These are phyloP conservation scores for Papilio aristodemus DNA, from an alignment of 1,140 invertebrate species.

Conservation along the genomic window DNA sequence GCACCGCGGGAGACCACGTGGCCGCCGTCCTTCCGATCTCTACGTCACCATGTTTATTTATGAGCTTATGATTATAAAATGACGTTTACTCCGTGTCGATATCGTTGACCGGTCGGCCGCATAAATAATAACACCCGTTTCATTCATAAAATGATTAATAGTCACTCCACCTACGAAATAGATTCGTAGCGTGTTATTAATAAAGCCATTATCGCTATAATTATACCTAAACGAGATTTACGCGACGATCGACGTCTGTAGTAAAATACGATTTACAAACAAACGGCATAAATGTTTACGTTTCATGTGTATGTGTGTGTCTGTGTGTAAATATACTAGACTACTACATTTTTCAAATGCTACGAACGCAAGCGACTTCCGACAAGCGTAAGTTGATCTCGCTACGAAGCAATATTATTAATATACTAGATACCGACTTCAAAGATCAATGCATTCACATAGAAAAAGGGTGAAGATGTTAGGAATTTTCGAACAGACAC, in stretches of 20 bases:
- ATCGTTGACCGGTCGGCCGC: slow-evolving; percentile 68
- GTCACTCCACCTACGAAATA: slow-evolving; percentile 71
- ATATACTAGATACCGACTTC: neutral
- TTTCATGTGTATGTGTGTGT: slow-evolving; percentile 36
- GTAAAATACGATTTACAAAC: slow-evolving; percentile 68
- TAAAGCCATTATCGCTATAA: slow-evolving; percentile 74
- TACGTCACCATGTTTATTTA: slow-evolving; percentile 76
- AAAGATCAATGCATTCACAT: neutral
- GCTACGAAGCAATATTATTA: neutral
- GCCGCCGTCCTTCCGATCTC: slow-evolving; percentile 56
- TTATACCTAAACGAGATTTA: slow-evolving; percentile 75
- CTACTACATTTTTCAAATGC: slow-evolving; percentile 3
- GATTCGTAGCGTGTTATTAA: slow-evolving; percentile 73
- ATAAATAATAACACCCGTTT: slow-evolving; percentile 70
- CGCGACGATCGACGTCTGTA: slow-evolving; percentile 63
- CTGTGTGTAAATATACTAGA: slow-evolving; percentile 4
- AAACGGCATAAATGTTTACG: slow-evolving; percentile 41
- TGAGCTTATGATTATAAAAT: slow-evolving; percentile 78
- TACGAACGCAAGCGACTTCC: slow-evolving; percentile 7
- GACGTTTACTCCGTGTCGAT: slow-evolving; percentile 74
- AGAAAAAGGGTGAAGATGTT: too few relatives aligned
- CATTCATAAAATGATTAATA: slow-evolving; percentile 75
- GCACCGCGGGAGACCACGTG: slow-evolving; percentile 56
- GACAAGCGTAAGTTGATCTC: neutral
- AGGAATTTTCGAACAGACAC: too few relatives aligned